Evolutionary conservation across 2,797 vertebrate species (phyloP), one percentile per base, ranked within the genome.

Genomic region (Lacerta viridis): DNA sequence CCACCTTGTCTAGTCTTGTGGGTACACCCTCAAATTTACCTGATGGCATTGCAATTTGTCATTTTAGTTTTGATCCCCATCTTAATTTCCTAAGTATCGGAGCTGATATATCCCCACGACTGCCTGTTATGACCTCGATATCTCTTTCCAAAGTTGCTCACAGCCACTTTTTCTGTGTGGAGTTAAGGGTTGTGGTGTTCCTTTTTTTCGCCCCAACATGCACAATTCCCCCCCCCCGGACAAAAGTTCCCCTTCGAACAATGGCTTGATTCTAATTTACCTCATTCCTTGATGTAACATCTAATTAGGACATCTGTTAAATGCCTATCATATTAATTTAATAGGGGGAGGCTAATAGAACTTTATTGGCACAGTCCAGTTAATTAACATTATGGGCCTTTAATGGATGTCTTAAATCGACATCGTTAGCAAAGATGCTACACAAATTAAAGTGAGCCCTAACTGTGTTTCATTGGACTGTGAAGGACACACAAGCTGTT

Each of bases 261-360:
- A 81, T 78, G 83, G 86, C 93, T 93, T 92, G 10, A 46, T 88
- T 90, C 93, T 95, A 90, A 93, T 96, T 93, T 95, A 94, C 88
- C 91, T 95, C 84, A 80, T 94, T 93, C 86, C 91, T 93, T 94
- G 84, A 78, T 95, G 92, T 95, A 95, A 93, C 88, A 93, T 80
- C 94, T 95, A 96, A 97, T 97, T 96, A 97, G 94, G 94, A 96
- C 96, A 96, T 95, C 94, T 96, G 96, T 96, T 97, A 97, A 96
- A 93, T 93, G 93, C 88, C 93, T 94, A 90, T 95, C 95, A 95
- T 96, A 95, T 94, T 96, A 96, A 96, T 95, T 96, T 97, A 96
- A 95, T 95, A 92, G 93, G 91, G 89, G 85, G 87, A 93, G 93
- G 88, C 93, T 96, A 96, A 95, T 96, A 95, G 92, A 95, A 95